A percentile compares a stretch with the other conserved stretches of the same genome.
Evolutionary conservation across 2,797 vertebrate genomes (phyloP).

Genomic region (Pantherophis vulpinus): DNA sequence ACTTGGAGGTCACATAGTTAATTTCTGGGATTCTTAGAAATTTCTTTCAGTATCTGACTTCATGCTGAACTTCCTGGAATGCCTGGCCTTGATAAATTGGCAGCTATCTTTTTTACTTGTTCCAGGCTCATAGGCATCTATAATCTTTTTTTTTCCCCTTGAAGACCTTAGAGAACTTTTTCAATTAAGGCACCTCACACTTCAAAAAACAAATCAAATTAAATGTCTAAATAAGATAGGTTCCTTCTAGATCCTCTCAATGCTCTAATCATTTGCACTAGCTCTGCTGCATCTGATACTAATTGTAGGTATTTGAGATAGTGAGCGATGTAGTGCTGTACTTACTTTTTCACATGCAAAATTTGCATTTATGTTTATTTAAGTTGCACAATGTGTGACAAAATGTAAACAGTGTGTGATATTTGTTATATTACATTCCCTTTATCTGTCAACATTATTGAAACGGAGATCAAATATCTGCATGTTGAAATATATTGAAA

Average conservation of each 20-base stretch:
- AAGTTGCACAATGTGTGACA: not conserved
- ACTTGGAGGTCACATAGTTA: not conserved
- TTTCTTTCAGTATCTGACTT: not conserved
- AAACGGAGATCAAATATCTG: not conserved
- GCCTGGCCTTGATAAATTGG: not conserved
- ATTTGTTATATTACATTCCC: not conserved
- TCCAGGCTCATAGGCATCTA: not conserved
- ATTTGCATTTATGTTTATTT: not conserved
- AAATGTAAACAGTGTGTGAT: not conserved
- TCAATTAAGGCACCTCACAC: not conserved
- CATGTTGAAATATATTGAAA: not conserved
- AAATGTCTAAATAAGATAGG: not conserved
- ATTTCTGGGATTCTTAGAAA: not conserved
- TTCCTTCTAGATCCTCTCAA: not conserved
- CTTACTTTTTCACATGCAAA: not conserved
- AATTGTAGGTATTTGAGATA: not conserved
- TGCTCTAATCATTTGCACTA: not conserved
- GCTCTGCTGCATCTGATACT: not conserved
- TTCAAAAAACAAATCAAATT: not conserved
- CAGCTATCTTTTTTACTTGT: not conserved
- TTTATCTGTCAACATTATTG: not conserved
- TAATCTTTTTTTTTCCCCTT: not conserved
- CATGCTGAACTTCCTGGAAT: not conserved
- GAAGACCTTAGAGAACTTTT: not conserved
- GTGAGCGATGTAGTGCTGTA: not conserved